phyloP scores from a whole-genome alignment of 37 sponge, comb jelly and placozoan genomes.

The Amphimedon queenslandica region DNA sequence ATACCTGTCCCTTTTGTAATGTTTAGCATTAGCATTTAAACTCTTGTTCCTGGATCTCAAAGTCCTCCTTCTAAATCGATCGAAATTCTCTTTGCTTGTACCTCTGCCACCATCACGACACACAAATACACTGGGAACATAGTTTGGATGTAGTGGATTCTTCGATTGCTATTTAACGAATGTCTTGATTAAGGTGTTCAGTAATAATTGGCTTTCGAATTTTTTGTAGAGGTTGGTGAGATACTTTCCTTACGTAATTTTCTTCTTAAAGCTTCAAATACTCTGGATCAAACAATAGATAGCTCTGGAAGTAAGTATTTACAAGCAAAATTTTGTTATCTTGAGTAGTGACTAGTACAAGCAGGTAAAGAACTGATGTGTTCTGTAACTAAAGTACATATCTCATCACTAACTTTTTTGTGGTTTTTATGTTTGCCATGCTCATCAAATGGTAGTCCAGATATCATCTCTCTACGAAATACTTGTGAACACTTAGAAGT shows the following conservation, averaged over 20 bases:
- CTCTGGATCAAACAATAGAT: conserved; percentile 51
- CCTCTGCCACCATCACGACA: no score
- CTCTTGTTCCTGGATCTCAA: conserved; percentile 13
- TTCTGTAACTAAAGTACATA: conserved; percentile 22
- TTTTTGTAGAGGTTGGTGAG: conserved; percentile 25
- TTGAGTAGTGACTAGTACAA: conserved; percentile 41
- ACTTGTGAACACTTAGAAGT: conserved; percentile 35
- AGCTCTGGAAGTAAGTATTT: conserved; percentile 48
- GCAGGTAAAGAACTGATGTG: conserved; percentile 37
- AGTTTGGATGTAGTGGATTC: not conserved
- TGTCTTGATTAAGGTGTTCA: conserved; percentile 45
- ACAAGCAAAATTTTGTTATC: conserved; percentile 31
- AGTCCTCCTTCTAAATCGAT: conserved; percentile 1
- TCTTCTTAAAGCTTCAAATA: conserved; percentile 41
- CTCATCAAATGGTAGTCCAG: conserved; percentile 16
- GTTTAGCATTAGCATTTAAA: no score
- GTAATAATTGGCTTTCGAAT: conserved; percentile 47
- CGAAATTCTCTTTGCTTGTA: no score
- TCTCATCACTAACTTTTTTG: conserved; percentile 12
- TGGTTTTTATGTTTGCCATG: conserved; percentile 17
- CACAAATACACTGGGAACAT: no score
- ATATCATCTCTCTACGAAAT: conserved; percentile 12
- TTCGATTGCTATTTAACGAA: conserved; percentile 19
- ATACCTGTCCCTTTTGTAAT: no score
- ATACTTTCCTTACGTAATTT: conserved; percentile 9